Conservation (phyloP, 35 echinoderm and acorn worm genomes). For the Heliocidaris tuberculata region DNA sequence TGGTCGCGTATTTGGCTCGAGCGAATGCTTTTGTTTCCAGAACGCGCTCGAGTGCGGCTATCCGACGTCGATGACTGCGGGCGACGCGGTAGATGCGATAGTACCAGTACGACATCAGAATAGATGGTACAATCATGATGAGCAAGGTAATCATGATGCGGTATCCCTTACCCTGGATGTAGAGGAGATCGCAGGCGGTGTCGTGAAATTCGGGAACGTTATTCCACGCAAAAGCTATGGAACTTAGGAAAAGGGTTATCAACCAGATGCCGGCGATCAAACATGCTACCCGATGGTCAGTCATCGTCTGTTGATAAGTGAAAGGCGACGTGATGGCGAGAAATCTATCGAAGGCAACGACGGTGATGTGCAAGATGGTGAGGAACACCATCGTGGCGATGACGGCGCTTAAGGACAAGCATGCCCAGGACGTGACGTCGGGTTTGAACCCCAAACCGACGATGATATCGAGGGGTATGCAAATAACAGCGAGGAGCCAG, state of each 20-base stretch:
- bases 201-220: slow-evolving; percentile 17
- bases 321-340: slow-evolving; percentile 59
- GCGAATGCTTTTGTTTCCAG: slow-evolving; percentile 1
- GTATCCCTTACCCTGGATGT: slow-evolving; percentile 38
- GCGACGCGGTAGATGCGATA: slow-evolving; percentile 51
- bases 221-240: slow-evolving; percentile 48
- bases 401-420: slow-evolving; percentile 46
- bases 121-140: neutral
- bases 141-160: slow-evolving; percentile 23
- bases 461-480: slow-evolving; percentile 53
- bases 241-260: slow-evolving; percentile 5
- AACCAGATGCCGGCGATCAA: slow-evolving; percentile 50
- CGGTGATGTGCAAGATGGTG: slow-evolving; percentile 52
- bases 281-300: neutral
- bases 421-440: slow-evolving; percentile 25
- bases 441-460: slow-evolving; percentile 42
- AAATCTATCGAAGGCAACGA: slow-evolving; percentile 66
- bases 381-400: slow-evolving; percentile 33
- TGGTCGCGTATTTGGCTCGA: neutral
- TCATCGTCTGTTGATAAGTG: slow-evolving; percentile 45
- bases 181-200: slow-evolving; percentile 44
- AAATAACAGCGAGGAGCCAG: slow-evolving; percentile 43
- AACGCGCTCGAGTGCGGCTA: slow-evolving; percentile 48
- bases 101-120: slow-evolving; percentile 59
- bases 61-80: slow-evolving; percentile 35